Conservation (phyloP, 2,113 vertebrate species). For the Naja naja region DNA sequence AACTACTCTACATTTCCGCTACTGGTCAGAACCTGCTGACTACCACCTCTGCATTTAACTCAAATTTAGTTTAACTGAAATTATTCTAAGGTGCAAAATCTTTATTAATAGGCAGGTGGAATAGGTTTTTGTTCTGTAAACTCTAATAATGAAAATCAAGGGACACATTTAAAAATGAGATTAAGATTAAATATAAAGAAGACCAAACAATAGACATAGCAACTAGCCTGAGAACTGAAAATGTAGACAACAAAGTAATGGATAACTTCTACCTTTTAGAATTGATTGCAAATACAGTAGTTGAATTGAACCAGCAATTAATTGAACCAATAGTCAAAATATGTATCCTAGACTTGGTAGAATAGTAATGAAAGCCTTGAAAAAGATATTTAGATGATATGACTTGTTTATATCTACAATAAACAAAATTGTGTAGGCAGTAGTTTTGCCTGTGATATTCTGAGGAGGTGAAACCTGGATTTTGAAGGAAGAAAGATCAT, state of each 20-base stretch:
- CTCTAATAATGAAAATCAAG: neutral
- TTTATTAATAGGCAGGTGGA: neutral
- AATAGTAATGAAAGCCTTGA: neutral
- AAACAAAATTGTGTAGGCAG: neutral
- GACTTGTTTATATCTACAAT: neutral
- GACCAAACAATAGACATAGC: neutral
- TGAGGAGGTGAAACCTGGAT: neutral
- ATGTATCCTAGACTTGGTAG: neutral
- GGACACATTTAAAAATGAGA: neutral
- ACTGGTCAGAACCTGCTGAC: no score
- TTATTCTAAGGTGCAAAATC: slow-evolving; percentile 12
- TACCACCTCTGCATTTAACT: no score
- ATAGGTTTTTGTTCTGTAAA: neutral
- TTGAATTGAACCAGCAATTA: neutral
- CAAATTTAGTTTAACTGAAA: slow-evolving; percentile 43
- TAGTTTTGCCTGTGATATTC: neutral
- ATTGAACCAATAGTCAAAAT: neutral
- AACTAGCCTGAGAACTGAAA: neutral
- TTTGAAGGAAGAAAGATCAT: neutral
- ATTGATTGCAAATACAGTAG: neutral
- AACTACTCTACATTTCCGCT: no score
- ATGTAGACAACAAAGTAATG: neutral
- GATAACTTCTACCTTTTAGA: neutral
- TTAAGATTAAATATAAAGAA: neutral
- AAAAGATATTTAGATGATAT: neutral